phyloP scores from a whole-genome alignment of 2,888 invertebrate genomes.

The Marasmarcha lunaedactyla region DNA sequence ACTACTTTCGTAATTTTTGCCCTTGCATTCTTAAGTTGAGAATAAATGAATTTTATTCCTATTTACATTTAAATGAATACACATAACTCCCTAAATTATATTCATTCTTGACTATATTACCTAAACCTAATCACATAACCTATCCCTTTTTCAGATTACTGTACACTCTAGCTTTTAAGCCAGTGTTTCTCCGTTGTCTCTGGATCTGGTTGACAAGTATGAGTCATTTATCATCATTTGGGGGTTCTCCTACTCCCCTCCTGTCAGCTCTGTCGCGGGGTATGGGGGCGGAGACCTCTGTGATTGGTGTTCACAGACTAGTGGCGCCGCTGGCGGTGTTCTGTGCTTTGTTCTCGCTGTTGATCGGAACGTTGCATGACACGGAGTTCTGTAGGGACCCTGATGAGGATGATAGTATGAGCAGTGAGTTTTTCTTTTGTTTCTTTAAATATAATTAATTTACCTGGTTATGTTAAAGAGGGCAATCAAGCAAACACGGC shows the following conservation, averaged over 20 bases:
- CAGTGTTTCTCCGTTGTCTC: slow-evolving; percentile 79
- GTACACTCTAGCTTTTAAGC: slow-evolving; percentile 84
- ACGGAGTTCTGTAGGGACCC: slow-evolving; percentile 76
- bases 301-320: slow-evolving; percentile 74
- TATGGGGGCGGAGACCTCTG: slow-evolving; percentile 62
- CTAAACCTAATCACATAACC: too few species aligned
- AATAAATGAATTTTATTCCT: too few species aligned
- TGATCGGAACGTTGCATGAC: slow-evolving; percentile 87
- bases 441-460: too few species aligned
- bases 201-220: slow-evolving; percentile 74
- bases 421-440: slow-evolving; percentile 29
- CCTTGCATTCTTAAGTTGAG: too few species aligned
- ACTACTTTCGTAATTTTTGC: too few species aligned
- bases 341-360: slow-evolving; percentile 83
- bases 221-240: slow-evolving; percentile 44
- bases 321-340: slow-evolving; percentile 86
- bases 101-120: too few species aligned
- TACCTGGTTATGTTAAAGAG: too few species aligned
- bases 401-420: slow-evolving; percentile 56
- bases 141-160: slow-evolving; percentile 74
- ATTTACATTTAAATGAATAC: too few species aligned
- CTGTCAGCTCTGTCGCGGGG: slow-evolving; percentile 78
- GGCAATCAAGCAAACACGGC: too few species aligned
- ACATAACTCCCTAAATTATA: too few species aligned
- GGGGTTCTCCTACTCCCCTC: slow-evolving; percentile 66